Conservation (phyloP, 2,113 vertebrate species). For the Dipodomys spectabilis region DNA sequence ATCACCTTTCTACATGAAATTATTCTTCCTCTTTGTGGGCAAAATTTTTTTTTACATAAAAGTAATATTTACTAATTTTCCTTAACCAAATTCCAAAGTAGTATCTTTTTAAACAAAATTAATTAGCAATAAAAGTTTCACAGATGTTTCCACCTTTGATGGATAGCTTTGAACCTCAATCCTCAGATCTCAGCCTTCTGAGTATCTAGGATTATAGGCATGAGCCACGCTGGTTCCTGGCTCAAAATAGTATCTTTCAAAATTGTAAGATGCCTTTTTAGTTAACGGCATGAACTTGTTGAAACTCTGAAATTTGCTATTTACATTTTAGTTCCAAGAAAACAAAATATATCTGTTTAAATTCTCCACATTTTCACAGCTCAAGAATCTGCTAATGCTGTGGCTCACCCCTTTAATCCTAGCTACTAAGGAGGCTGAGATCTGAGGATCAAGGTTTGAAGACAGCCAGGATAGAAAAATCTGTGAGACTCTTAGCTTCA, state of each 20-base stretch:
- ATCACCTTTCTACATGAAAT: constrained; percentile 24
- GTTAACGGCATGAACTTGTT: neutral
- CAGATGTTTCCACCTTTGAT: no score
- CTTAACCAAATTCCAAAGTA: neutral
- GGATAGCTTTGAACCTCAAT: no score
- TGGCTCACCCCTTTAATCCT: no score
- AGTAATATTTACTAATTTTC: constrained; percentile 45
- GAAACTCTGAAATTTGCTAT: constrained; percentile 33
- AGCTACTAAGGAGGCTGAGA: no score
- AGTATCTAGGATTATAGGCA: no score
- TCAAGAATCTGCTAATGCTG: neutral
- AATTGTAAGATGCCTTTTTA: constrained; percentile 15
- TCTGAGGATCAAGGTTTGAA: no score
- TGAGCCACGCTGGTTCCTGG: no score
- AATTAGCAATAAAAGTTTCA: no score
- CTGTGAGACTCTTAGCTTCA: no score
- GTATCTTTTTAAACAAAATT: constrained; percentile 1
- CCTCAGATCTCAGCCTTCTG: no score
- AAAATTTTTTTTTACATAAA: constrained; percentile 39
- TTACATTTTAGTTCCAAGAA: constrained; percentile 26
- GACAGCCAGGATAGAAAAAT: no score
- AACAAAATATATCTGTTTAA: neutral
- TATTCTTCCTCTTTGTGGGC: constrained; percentile 41
- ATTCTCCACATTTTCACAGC: neutral
- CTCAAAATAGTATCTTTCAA: constrained; percentile 10